Conservation (phyloP, 2,113 vertebrate genomes). For the Alexandromys fortis region DNA sequence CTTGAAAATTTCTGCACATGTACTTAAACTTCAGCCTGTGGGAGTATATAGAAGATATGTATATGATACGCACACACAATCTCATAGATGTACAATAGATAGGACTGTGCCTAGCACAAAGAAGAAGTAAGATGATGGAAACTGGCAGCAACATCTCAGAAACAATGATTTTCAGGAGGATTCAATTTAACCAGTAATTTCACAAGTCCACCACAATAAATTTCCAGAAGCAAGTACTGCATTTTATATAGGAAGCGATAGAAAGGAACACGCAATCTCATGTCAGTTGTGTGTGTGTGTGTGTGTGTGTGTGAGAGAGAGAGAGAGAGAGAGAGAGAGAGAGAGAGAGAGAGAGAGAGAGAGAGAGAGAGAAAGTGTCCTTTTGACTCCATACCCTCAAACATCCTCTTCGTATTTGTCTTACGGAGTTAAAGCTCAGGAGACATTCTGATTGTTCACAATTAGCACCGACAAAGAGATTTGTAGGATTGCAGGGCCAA, state of each 20-base stretch:
- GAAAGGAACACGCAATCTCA: not conserved
- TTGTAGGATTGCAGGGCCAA: not conserved
- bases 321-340: no score
- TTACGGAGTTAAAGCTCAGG: not conserved
- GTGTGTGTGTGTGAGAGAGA: not conserved
- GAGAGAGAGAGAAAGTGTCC: not conserved
- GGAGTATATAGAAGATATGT: conserved; percentile 7
- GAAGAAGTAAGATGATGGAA: conserved; percentile 50
- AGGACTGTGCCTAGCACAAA: not conserved
- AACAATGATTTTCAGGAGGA: conserved; percentile 23
- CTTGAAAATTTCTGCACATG: not conserved
- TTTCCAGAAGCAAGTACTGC: not conserved
- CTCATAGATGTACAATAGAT: not conserved
- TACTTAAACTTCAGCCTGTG: not conserved
- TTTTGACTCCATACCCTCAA: not conserved
- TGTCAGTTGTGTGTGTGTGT: not conserved
- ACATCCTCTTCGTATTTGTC: not conserved
- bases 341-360: no score
- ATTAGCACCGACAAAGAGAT: not conserved
- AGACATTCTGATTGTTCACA: not conserved
- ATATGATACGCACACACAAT: not conserved
- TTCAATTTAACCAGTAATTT: conserved; percentile 50
- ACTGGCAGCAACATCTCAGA: not conserved
- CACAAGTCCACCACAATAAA: not conserved
- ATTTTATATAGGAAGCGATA: not conserved